Evolutionary conservation across 1,140 invertebrate species (phyloP), one percentile per base, ranked within the genome.

Genomic region (Cherax destructor): DNA sequence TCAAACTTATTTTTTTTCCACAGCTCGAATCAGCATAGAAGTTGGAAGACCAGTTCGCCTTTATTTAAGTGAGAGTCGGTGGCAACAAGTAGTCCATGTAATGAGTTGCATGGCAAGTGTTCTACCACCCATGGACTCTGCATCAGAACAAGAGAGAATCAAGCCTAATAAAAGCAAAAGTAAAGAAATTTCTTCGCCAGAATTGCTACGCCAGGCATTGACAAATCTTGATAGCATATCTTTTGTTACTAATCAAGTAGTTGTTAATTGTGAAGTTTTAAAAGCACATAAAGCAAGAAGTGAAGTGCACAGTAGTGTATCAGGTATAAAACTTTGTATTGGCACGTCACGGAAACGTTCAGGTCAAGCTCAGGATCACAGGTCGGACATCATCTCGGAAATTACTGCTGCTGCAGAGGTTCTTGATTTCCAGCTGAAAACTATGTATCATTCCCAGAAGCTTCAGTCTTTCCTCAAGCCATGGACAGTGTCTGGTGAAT

Each of bases 391-490:
- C 50, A 92, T 93, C 61, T 81, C 90, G 4, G 92, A 93, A 59
- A 90, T 93, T 24, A 89, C 84, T 21, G 74, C 77, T 18, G 81
- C 30, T 52, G 52, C 78, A 30, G 87, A 91, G 24, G 72, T 93
- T 24, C 59, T 77, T 7, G 92, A 88, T 59, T 88, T 92, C 3
- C 86, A 92, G 41, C 9, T 92, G 50, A 89, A 93, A 52, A 86
- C 93, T 52, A 83, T 85, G 30, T 91, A 90, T 79, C 87, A 92
- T 88, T 80, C 88, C 79, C 90, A 90, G 18, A 92, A 92, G 52
- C 88, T 90, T 52, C 91, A 92, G 52, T 76, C 93, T 13, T 85
- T 96, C 3, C 91, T 96, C 16, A 96, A 96, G 93, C 96, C 96
- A 5, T 96, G 96, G 95, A 95, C 94, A 69, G 94, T 95, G 52